Evolutionary conservation across 1,140 invertebrate species (phyloP), one percentile per base, ranked within the genome.

Genomic region (Nephotettix cincticeps): DNA sequence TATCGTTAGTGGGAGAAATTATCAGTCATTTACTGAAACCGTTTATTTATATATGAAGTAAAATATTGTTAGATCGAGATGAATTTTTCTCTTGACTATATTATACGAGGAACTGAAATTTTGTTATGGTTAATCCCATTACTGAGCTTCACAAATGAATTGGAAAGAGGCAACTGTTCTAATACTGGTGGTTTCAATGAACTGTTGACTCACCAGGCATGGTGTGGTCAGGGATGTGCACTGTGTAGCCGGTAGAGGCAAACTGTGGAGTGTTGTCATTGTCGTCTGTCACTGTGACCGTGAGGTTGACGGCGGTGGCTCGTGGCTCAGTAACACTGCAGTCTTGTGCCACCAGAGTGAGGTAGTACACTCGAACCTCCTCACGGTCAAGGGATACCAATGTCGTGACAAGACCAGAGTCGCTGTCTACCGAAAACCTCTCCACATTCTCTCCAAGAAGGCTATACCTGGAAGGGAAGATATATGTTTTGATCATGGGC

Each of bases 201-300:
- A n/a, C 25, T 21, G 25, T 23, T 19, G n/a, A 30, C 56, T 65
- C 86, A 80, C 90, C 91, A 47, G 86, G 81, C 72, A 86, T 83
- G 0, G 90, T 94, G 9, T 87, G 85, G 75, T 94, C 93, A 0
- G 93, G 91, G 58, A 95, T 87, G 67, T 92, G 89, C 2, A 93
- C 88, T 66, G 89, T 88, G 77, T 93, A 94, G 63, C 85, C 83
- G 1, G 85, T 81, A 71, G 88, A 85, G 1, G 88, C 84, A 80
- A 97, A 96, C 54, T 83, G 84, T 0, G 95, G 95, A 14, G 88
- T 85, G 79, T 96, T 96, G 79, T 97, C 95, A 80, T 97, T 97
- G 74, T 91, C 87, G 81, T 97, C 95, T 43, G 83, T 82, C 1
- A 96, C 87, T 17, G 80, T 82, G 36, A 97, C 91, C 0, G 90